Evolutionary conservation across 2,113 vertebrate genomes (phyloP).

Genomic region (Caracal caracal): DNA sequence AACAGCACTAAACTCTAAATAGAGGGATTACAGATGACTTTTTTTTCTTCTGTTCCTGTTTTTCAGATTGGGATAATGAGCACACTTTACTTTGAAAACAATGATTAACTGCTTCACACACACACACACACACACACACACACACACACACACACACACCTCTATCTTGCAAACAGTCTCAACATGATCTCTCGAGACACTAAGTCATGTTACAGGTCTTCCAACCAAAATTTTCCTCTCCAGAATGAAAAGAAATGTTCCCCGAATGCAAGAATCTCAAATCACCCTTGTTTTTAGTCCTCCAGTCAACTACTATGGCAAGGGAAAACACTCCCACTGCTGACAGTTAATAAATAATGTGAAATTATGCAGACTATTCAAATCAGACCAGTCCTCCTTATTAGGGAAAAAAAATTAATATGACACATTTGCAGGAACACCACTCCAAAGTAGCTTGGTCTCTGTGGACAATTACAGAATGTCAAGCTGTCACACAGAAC

Average conservation of each 20-base stretch:
- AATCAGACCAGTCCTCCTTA: constrained; percentile 47
- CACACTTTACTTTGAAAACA: constrained; percentile 23
- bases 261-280: neutral
- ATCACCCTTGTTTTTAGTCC: neutral
- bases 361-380: constrained; percentile 64
- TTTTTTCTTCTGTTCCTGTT: neutral
- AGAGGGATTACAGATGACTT: neutral
- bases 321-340: constrained; percentile 8
- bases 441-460: constrained; percentile 44
- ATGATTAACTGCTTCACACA: neutral
- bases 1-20: neutral
- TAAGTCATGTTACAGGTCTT: constrained; percentile 12
- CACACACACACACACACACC: neutral
- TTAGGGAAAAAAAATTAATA: neutral
- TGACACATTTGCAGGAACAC: constrained; percentile 15
- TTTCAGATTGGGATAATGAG: neutral
- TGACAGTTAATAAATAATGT: constrained; percentile 42
- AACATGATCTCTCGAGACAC: neutral
- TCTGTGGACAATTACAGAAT: constrained; percentile 45
- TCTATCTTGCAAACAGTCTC: constrained; percentile 10
- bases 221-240: constrained; percentile 14
- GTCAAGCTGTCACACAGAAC: constrained; percentile 64
- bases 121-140: neutral
- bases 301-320: neutral
- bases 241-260: neutral